Evolutionary conservation across 2,888 invertebrate genomes (phyloP), one percentile per base, ranked within the genome.

Genomic region (Seira ritae): DNA sequence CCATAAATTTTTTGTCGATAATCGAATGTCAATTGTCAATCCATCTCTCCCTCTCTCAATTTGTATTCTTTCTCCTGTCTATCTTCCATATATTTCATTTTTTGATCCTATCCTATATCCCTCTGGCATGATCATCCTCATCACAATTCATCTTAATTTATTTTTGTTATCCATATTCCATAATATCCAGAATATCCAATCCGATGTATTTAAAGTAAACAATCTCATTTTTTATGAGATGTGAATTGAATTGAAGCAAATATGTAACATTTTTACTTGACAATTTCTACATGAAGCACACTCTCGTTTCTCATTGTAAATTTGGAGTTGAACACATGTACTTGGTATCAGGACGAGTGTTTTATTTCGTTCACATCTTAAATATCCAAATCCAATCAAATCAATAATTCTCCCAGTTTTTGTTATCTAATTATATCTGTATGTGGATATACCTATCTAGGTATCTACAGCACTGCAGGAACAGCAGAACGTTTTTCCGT

Each of bases 11-110:
- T 65, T 42, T 22, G 42, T 19, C 24, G 72, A 76, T 77, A 76
- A 76, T 72, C 76, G 55, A 66, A 22, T 72, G 81, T 82, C 81
- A 82, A 31, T 74, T 72, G 81, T 82, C 81, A 82, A 31, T 74
- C 15, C 55, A 55, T 80, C 68, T 37, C 65, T 17, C 31, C 8
- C n/a, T 75, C 60, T 66, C n/a, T n/a, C n/a, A n/a, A n/a, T n/a
- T 70, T 76, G 76, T 80, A 46, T 71, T 55, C 71, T 67, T 15
- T 4, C 68, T 67, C 22, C 65, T 82, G 81, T 68, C 76, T 72
- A 71, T 82, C 81, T 75, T 46, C 12, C 60, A 60, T 71, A 42
- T 69, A 19, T 69, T 4, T 31, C 31, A 31, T 31, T 2, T 8
- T 31, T 4, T 31, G 31, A 31, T 4, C 31, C n/a, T n/a, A n/a